Evolutionary conservation across 2,113 vertebrate species (phyloP).

Genomic region (Murina feae): DNA sequence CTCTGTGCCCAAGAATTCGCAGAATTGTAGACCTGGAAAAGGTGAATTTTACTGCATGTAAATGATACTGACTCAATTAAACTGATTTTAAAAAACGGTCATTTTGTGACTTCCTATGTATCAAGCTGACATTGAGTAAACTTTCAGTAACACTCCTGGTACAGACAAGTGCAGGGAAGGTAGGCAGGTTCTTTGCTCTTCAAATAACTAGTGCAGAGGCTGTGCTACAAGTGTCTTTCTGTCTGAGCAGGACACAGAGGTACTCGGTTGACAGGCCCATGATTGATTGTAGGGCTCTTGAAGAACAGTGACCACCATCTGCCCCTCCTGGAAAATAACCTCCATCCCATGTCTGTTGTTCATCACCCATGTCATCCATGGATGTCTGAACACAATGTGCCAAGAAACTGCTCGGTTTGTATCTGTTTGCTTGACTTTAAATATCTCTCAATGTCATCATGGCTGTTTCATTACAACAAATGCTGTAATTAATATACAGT

Average conservation of each 20-base stretch:
- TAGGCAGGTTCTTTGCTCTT: not conserved
- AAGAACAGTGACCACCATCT: not conserved
- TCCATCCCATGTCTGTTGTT: not conserved
- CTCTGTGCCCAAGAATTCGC: not conserved
- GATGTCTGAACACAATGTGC: fast-evolving
- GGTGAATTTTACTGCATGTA: too few species aligned
- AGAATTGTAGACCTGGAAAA: too few species aligned
- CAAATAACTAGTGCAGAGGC: not conserved
- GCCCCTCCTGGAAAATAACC: not conserved
- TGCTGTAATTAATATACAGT: not conserved
- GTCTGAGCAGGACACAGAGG: not conserved
- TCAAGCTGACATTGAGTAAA: not conserved
- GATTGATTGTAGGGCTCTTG: not conserved
- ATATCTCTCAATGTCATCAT: not conserved
- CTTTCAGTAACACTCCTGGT: not conserved
- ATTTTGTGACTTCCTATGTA: not conserved
- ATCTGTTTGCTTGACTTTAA: not conserved
- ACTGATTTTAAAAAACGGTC: not conserved
- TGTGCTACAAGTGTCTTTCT: not conserved
- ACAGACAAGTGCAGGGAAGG: not conserved
- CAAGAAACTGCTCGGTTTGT: not conserved
- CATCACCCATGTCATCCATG: not conserved
- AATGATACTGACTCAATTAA: not conserved
- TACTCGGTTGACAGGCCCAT: too few species aligned
- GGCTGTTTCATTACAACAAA: not conserved